Conservation (phyloP, 1,140 invertebrate genomes). For the Latrodectus geometricus region DNA sequence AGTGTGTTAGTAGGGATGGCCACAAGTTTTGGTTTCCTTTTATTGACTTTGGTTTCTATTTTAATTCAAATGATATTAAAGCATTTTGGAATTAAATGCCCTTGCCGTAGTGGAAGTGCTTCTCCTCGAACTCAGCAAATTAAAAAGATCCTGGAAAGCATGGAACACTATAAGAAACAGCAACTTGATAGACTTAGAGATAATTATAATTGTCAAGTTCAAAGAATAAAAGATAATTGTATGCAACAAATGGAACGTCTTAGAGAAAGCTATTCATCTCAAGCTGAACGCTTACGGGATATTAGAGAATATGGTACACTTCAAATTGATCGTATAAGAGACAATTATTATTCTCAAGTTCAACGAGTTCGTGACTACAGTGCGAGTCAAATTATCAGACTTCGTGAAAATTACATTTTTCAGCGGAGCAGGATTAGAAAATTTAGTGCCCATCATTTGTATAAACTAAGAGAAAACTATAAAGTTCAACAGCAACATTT, state of each 20-base stretch:
- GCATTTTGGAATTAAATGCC: conserved; percentile 67
- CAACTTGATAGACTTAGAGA: conserved; percentile 86
- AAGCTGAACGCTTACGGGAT: conserved; percentile 87
- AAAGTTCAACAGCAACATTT: conserved; percentile 95
- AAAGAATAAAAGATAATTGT: conserved; percentile 91
- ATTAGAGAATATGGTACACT: conserved; percentile 90
- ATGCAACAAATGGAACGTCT: conserved; percentile 93
- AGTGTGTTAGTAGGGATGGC: conserved; percentile 85
- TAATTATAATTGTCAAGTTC: conserved; percentile 91
- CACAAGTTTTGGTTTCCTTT: conserved; percentile 82
- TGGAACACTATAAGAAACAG: conserved; percentile 89
- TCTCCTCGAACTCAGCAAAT: conserved; percentile 85
- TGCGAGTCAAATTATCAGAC: conserved; percentile 88
- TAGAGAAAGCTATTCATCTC: conserved; percentile 87
- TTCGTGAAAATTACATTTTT: conserved; percentile 94
- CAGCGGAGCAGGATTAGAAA: conserved; percentile 93
- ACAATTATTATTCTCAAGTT: conserved; percentile 79
- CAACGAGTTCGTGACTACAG: conserved; percentile 88
- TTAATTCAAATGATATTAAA: conserved; percentile 75
- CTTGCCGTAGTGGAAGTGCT: conserved; percentile 75
- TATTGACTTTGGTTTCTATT: conserved; percentile 82
- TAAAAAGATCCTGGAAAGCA: conserved; percentile 80
- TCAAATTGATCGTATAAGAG: conserved; percentile 83
- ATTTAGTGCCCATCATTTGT: conserved; percentile 90
- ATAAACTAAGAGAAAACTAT: conserved; percentile 89